A percentile compares a stretch with the other conserved stretches of the same genome.
These are phyloP conservation scores for Nannobrachium achirus DNA, from an alignment of 2,113 vertebrate genomes.

Conservation along the genomic window DNA sequence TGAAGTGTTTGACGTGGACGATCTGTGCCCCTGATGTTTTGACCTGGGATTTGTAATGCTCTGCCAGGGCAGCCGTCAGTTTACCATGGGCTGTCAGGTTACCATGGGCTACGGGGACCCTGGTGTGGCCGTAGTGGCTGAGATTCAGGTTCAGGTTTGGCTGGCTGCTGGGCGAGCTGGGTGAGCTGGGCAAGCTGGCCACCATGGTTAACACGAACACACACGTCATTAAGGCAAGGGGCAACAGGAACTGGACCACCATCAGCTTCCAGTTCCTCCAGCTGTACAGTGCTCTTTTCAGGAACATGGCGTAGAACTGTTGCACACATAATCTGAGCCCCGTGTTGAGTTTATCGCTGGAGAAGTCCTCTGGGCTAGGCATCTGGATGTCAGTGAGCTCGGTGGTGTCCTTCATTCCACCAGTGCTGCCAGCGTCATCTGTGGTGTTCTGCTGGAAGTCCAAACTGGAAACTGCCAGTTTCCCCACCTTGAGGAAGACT, in stretches of 20 bases:
- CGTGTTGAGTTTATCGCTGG: too few relatives aligned
- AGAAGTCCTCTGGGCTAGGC: too few relatives aligned
- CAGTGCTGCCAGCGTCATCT: too few relatives aligned
- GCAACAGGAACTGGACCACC: constrained; percentile 93
- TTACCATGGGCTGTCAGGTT: too few relatives aligned
- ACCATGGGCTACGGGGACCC: constrained; percentile 86
- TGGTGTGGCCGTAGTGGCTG: constrained; percentile 84
- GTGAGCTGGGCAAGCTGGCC: constrained; percentile 85
- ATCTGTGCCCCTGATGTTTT: too few relatives aligned
- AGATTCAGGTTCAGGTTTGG: constrained; percentile 85
- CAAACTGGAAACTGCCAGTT: constrained; percentile 94
- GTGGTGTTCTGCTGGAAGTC: constrained; percentile 96
- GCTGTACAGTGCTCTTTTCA: constrained; percentile 94
- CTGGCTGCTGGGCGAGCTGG: constrained; percentile 79
- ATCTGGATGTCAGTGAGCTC: too few relatives aligned
- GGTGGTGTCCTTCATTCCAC: too few relatives aligned
- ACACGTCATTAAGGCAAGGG: constrained; percentile 93
- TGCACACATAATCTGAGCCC: constrained; percentile 91
- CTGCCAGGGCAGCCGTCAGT: too few relatives aligned
- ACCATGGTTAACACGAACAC: too few relatives aligned
- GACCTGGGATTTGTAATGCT: too few relatives aligned
- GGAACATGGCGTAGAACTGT: constrained; percentile 97
- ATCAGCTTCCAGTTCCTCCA: constrained; percentile 99
- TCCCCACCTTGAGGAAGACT: too few relatives aligned
- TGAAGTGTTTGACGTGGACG: too few relatives aligned